Evolutionary conservation across 1,140 invertebrate genomes (phyloP).

Genomic region (Bombus balteatus): DNA sequence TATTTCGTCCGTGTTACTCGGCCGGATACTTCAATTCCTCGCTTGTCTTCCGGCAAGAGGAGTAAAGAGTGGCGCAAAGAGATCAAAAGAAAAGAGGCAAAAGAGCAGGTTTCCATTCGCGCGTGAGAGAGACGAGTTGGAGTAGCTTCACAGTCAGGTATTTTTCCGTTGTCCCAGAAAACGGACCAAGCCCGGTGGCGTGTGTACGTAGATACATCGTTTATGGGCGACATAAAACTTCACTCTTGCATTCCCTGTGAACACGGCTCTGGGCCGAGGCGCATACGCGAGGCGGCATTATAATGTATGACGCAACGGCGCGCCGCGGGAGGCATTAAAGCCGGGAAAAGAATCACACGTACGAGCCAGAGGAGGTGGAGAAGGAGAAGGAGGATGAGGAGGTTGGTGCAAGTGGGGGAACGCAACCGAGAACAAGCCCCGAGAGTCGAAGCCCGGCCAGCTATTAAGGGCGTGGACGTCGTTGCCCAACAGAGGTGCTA

Average conservation of each 20-base stretch:
- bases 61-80: background rate
- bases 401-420: background rate
- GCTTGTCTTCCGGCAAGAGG: background rate
- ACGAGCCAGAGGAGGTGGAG: background rate
- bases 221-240: constrained; percentile 55
- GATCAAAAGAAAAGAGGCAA: too few relatives aligned
- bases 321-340: constrained; percentile 41
- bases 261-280: constrained; percentile 9
- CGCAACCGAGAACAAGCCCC: constrained; percentile 13
- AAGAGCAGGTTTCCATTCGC: background rate
- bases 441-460: background rate
- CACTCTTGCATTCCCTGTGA: constrained; percentile 44
- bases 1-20: background rate
- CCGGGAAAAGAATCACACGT: constrained; percentile 30
- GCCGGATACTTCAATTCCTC: background rate
- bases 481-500: too few relatives aligned
- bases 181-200: background rate
- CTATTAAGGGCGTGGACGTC: constrained; percentile 12
- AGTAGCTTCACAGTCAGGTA: background rate
- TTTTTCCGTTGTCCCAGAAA: constrained; percentile 20
- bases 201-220: constrained; percentile 42
- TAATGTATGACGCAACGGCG: constrained; percentile 40
- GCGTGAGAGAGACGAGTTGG: background rate
- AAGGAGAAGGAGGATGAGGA: background rate
- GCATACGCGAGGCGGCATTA: constrained; percentile 32